Conservation (phyloP, 2,888 invertebrate genomes). For the Cryptocheilus praepositus region DNA sequence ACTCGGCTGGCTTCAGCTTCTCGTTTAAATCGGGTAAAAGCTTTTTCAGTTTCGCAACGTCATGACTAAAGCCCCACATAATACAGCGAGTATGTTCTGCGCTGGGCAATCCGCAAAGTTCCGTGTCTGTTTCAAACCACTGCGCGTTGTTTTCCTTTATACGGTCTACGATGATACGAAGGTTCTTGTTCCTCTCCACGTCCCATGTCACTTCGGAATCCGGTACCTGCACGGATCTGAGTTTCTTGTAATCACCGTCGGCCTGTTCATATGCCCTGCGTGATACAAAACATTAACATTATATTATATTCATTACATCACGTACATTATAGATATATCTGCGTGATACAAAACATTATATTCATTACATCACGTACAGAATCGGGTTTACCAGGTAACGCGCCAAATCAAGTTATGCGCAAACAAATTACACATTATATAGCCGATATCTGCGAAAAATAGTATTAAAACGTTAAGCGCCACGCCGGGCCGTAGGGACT, state of each 20-base stretch:
- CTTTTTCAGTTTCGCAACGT: constrained; percentile 81
- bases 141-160: constrained; percentile 70
- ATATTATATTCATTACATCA: background rate
- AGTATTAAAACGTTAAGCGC: too few species aligned
- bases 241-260: constrained; percentile 84
- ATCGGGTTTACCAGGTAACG: too few species aligned
- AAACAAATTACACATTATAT: too few species aligned
- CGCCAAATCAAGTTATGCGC: too few species aligned
- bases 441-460: too few species aligned
- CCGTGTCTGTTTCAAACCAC: constrained; percentile 78
- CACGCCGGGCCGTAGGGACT: too few species aligned
- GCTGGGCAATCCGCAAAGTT: constrained; percentile 83
- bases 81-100: constrained; percentile 82
- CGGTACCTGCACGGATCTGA: constrained; percentile 80
- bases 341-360: too few species aligned
- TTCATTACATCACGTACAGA: too few species aligned
- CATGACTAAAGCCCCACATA: constrained; percentile 87
- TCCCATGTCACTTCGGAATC: constrained; percentile 83
- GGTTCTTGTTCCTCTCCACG: constrained; percentile 81
- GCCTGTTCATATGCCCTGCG: constrained; percentile 79
- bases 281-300: background rate
- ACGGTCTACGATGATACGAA: constrained; percentile 74
- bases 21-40: constrained; percentile 75
- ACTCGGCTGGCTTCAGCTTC: constrained; percentile 66
- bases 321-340: too few species aligned